Evolutionary conservation across 2,113 vertebrate species (phyloP), one percentile per base, ranked within the genome.

Genomic region (Pan paniscus): DNA sequence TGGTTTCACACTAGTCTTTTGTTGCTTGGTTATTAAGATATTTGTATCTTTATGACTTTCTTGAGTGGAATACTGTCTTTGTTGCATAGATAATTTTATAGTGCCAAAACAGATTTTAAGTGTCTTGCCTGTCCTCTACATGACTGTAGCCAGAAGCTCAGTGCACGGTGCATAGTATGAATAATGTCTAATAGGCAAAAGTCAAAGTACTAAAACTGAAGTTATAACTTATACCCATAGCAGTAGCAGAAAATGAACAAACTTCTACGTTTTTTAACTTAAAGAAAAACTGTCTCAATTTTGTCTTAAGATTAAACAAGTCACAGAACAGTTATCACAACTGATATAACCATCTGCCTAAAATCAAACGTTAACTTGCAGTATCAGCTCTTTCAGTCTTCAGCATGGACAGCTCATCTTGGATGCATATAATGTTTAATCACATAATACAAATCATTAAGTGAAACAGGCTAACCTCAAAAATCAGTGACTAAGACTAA

Each of bases 1-100:
- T 97, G 96, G 93, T 98, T 98, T 98, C 97, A 97, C 98, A 98
- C 97, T 91, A 98, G 96, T 98, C 98, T 98, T 98, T 98, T 97
- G 96, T 57, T 98, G 98, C 97, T 97, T 96, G 70, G 93, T 98
- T 98, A 98, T 98, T 97, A 98, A 97, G 98, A 98, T 98, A 98
- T 98, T 98, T 98, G 95, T 98, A 98, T 98, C 98, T 98, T 98
- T 98, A 91, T 95, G 98, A 97, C 96, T 98, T 97, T 98, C 98
- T 98, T 97, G 97, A 97, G 73, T 80, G 91, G 98, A 99, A 98
- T 97, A 98, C 38, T 94, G 97, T 95, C 97, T 98, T 97, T 96
- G 90, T 97, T 98, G 98, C 97, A 98, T 46, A 97, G 98, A 98
- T 97, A 89, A 97, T 97, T 97, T 98, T 97, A 98, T 98, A 98